Percentiles rank a stretch among this genome's conserved stretches.
phyloP scores from a whole-genome alignment of 2,113 vertebrate species.

The Marmota flaviventris region DNA sequence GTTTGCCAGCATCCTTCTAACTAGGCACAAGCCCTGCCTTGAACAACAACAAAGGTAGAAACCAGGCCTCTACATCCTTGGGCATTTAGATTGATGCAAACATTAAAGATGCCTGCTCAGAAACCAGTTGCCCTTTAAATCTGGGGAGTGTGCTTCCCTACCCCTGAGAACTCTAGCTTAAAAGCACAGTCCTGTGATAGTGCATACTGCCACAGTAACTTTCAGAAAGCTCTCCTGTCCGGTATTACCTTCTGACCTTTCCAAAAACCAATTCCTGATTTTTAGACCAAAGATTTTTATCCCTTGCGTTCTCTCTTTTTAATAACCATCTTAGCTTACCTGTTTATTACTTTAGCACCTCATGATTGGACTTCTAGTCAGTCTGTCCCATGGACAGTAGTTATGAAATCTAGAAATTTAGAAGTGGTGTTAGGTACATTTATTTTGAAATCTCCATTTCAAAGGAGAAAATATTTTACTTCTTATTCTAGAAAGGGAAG shows the following conservation, averaged over 20 bases:
- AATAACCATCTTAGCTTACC: neutral
- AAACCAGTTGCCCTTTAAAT: conserved; percentile 57
- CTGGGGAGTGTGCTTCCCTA: conserved; percentile 3
- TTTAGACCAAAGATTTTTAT: neutral
- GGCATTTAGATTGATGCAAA: conserved; percentile 32
- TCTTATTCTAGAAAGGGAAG: neutral
- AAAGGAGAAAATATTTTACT: conserved; percentile 46
- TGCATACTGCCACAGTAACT: neutral
- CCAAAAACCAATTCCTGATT: neutral
- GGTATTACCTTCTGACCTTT: neutral
- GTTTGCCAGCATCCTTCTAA: conserved; percentile 24
- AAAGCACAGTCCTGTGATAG: neutral
- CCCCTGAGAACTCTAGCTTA: neutral
- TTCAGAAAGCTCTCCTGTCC: neutral
- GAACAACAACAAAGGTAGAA: neutral
- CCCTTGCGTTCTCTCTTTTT: neutral
- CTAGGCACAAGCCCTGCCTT: neutral
- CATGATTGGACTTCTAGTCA: neutral
- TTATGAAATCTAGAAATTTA: conserved; percentile 45
- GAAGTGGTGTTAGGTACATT: neutral
- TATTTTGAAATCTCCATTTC: neutral
- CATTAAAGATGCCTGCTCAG: neutral
- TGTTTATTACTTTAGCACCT: neutral
- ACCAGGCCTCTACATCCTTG: neutral
- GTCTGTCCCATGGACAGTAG: neutral